Percentiles rank a stretch among this genome's conserved stretches.
Evolutionary conservation across 2,797 vertebrate genomes (phyloP).

Genomic region (Onychomys torridus): DNA sequence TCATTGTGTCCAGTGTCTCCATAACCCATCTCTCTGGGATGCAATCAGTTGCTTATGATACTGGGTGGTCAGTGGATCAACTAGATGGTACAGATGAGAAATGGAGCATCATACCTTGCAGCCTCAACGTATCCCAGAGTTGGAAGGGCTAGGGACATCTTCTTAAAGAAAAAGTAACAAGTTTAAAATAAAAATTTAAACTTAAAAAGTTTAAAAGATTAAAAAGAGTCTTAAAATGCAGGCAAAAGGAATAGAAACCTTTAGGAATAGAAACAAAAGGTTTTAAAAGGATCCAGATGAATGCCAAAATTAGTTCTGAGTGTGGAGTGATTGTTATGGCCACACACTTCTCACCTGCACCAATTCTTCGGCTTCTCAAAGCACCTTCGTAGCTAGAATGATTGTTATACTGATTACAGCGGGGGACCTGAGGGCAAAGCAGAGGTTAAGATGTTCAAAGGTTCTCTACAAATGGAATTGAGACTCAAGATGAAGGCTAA

Average conservation of each 20-base stretch:
- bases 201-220: neutral
- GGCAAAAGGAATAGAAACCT: neutral
- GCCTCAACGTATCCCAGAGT: neutral
- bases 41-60: neutral
- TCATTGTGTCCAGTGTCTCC: neutral
- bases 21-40: neutral
- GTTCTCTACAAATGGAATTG: neutral
- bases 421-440: neutral
- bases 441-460: neutral
- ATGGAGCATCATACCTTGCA: neutral
- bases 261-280: neutral
- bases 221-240: conserved; percentile 1
- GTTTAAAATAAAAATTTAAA: conserved; percentile 27
- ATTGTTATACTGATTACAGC: neutral
- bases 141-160: neutral
- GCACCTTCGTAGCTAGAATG: neutral
- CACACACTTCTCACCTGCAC: neutral
- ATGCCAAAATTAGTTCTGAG: accelerated
- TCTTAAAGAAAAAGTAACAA: neutral
- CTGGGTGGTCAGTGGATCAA: neutral
- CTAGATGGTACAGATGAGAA: neutral
- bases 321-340: accelerated
- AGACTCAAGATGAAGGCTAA: neutral
- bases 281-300: neutral
- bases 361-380: neutral